These are phyloP conservation scores for Hydropsyche tenuis DNA, from an alignment of 1,140 invertebrate genomes.

Conservation along the genomic window DNA sequence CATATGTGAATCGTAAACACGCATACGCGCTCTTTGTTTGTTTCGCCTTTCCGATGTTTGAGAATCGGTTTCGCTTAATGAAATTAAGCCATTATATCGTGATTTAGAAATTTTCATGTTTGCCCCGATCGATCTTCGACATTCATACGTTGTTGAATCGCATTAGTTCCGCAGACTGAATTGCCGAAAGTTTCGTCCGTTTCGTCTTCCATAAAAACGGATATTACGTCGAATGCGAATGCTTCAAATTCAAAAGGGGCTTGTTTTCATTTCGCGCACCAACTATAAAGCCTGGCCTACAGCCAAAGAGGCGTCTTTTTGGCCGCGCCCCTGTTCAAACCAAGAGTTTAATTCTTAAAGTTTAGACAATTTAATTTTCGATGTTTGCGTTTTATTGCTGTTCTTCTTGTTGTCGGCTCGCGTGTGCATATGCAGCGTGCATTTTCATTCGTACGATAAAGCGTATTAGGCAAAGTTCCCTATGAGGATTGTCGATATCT, in stretches of 20 bases:
- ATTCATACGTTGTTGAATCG: too few relatives aligned
- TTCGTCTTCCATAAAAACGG: too few relatives aligned
- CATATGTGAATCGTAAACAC: too few relatives aligned
- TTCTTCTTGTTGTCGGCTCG: constrained; percentile 40
- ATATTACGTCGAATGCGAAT: not conserved
- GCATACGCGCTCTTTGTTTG: not conserved
- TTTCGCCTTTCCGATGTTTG: too few relatives aligned
- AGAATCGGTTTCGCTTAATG: too few relatives aligned
- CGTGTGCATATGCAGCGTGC: constrained; percentile 21
- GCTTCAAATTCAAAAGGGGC: not conserved
- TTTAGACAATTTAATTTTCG: constrained; percentile 50
- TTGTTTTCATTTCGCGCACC: constrained; percentile 15
- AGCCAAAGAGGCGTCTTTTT: constrained; percentile 49
- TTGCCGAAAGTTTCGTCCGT: too few relatives aligned
- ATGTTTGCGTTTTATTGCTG: constrained; percentile 49
- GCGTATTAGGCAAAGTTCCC: too few relatives aligned
- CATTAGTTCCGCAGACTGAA: too few relatives aligned
- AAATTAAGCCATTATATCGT: too few relatives aligned
- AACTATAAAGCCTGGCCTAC: constrained; percentile 27
- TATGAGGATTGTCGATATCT: not conserved
- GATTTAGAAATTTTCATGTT: too few relatives aligned
- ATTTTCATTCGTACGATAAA: not conserved
- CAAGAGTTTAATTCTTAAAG: constrained; percentile 51
- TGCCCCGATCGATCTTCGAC: too few relatives aligned
- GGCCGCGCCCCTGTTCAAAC: constrained; percentile 42